Base-by-base conservation (phyloP, 2,113 vertebrate species). In the Microcebus murinus region DNA sequence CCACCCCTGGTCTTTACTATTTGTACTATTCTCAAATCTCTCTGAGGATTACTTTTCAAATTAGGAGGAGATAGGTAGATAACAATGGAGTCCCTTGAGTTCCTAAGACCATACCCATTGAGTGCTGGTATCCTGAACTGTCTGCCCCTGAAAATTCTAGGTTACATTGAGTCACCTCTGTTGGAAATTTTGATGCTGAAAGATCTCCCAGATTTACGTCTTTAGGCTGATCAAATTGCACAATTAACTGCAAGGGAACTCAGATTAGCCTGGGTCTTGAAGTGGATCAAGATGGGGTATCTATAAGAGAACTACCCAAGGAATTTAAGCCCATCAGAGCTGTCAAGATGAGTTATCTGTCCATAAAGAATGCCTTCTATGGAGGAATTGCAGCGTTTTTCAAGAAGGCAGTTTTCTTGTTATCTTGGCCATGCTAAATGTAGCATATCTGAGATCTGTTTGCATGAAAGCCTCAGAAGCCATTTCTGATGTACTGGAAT, bases 141-240 rank as follows among this genome's bases (percentile, higher is more conserved):
- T 59, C 70, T 93, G 31, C 27, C 45, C 13, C 2, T 55, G 25
- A 15, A 86, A 39, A 95, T 93, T 92, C 55, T 95, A 96, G 73
- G 94, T 76, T 96, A 97, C 68, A 82, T 80, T 96, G 95, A 97
- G 92, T 92, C 25, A 59, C 15, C 9, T 50, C 15, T 25, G 63
- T 63, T 88, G 79, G 52, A 97, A 92, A 98, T 83, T 86, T 96
- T 97, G 39, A 87, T 63, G 73, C 90, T 98, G 86, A 96, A 98
- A 97, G 63, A 96, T 61, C 36, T 98, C 88, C 90, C 83, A n/a
- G 2, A 14, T 50, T 31, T 50, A 89, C 61, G 27, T 96, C 83
- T 97, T 96, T 92, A 94, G 89, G 65, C 87, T 98, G 94, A 87
- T 48, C 90, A 97, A 68, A 73, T 79, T 87, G 68, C 84, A 90